Evolutionary conservation across 2,888 invertebrate species (phyloP), one percentile per base, ranked within the genome.

Genomic region (Coenonympha arcania): DNA sequence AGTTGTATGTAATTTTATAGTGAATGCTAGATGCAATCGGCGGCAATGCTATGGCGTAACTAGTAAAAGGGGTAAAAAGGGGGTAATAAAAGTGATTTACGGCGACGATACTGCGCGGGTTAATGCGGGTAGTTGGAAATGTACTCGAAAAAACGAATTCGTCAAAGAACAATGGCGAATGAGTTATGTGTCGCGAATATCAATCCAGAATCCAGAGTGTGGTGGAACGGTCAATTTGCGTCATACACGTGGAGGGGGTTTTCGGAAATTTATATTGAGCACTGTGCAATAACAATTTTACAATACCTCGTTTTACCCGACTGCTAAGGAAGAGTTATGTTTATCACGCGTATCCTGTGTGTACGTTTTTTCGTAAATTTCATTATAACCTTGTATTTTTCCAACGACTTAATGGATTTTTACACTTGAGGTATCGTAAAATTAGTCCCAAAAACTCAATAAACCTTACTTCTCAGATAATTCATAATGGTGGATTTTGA

Each of bases 1-100:
- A n/a, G n/a, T n/a, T n/a, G n/a, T n/a, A n/a, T 30, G 13, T 31
- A 26, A 37, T 46, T 37, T 30, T 26, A 28, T 15, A 22, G 22
- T 33, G 33, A 48, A 48, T 42, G 13, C 34, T 13, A 34, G 34
- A 34, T 20, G 37, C 41, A 41, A 55, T 50, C 43, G 49, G 47
- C 34, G 46, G 52, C 47, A 52, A 47, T 31, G 42, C 31, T 49
- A 40, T 33, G 43, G 24, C 24, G 18, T 13, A 42, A 49, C 34
- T 34, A 22, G 49, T 50, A 52, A 48, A 52, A 55, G 52, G 46
- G 43, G 52, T 37, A 26, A 43, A 52, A 52, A 55, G 52, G 46
- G 43, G 52, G 42, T 30, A 43, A 52, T 52, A 52, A 52, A 55
- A 43, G 15, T 49, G 55, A 52, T 49, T 52, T 47, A 55, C 47